Evolutionary conservation across 2,888 invertebrate genomes (phyloP).

Genomic region (Lobophora halterata): DNA sequence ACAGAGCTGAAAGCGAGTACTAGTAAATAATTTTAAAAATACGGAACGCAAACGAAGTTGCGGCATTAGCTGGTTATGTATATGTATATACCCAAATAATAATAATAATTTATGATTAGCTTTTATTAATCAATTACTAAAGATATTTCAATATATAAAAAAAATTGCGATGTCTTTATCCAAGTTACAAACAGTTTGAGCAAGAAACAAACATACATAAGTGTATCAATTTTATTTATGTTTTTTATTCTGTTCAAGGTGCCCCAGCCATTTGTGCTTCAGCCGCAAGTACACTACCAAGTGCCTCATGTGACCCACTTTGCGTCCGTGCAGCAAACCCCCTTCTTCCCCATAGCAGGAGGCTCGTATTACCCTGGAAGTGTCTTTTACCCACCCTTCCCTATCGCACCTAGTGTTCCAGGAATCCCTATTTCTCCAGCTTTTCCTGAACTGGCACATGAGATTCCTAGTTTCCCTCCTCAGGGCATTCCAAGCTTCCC

Average conservation of each 20-base stretch:
- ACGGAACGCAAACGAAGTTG: no score
- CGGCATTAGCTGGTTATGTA: no score
- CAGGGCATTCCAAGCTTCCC: constrained; percentile 33
- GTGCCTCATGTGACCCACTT: constrained; percentile 46
- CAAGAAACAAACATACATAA: no score
- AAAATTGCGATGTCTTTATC: no score
- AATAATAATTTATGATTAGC: no score
- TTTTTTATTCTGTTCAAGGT: constrained; percentile 43
- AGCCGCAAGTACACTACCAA: constrained; percentile 55
- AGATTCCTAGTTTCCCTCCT: constrained; percentile 31
- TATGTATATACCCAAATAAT: no score
- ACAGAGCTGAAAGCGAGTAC: no score
- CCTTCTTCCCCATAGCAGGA: constrained; percentile 48
- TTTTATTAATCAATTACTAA: no score
- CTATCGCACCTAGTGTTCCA: constrained; percentile 37
- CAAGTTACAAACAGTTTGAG: no score
- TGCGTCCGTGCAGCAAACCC: constrained; percentile 43
- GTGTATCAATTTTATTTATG: no score
- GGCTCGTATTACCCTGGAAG: constrained; percentile 50
- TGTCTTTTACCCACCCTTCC: constrained; percentile 44
- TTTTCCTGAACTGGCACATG: constrained; percentile 22
- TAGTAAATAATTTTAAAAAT: no score
- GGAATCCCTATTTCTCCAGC: constrained; percentile 28
- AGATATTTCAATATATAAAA: no score
- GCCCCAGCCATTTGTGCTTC: constrained; percentile 47